Evolutionary conservation across 2,888 invertebrate genomes (phyloP).

Genomic region (Latrodectus elegans): DNA sequence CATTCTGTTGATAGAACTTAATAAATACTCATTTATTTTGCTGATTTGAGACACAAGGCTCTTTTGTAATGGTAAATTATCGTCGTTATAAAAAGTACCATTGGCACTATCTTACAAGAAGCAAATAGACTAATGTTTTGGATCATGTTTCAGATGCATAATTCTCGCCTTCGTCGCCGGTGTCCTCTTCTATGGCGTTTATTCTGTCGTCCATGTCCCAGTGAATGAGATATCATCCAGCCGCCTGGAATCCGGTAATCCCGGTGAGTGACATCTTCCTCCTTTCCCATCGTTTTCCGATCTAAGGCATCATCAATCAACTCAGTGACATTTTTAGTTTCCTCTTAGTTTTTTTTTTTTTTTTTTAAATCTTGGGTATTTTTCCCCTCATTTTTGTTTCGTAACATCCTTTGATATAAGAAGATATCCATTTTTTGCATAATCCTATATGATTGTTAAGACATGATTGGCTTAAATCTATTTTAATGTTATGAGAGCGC

Average conservation of each 20-base stretch:
- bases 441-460: no score
- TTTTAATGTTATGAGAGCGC: no score
- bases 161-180: conserved; percentile 41
- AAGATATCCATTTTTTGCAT: no score
- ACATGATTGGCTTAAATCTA: no score
- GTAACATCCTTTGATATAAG: no score
- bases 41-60: no score
- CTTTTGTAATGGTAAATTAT: no score
- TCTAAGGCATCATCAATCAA: conserved; percentile 46
- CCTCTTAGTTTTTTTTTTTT: neutral
- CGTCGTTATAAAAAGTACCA: neutral
- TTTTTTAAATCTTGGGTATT: no score
- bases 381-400: no score
- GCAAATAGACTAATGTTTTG: no score
- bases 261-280: conserved; percentile 53
- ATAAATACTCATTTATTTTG: no score
- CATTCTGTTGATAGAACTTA: neutral
- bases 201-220: conserved; percentile 46
- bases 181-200: conserved; percentile 51
- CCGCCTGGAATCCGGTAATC: conserved; percentile 45
- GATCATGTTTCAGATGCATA: conserved; percentile 41
- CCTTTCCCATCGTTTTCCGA: neutral
- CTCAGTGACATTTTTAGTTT: neutral
- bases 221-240: conserved; percentile 54
- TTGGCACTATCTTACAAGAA: neutral